Evolutionary conservation across 2,888 invertebrate species (phyloP).

Genomic region (Alviniconcha strummeri): DNA sequence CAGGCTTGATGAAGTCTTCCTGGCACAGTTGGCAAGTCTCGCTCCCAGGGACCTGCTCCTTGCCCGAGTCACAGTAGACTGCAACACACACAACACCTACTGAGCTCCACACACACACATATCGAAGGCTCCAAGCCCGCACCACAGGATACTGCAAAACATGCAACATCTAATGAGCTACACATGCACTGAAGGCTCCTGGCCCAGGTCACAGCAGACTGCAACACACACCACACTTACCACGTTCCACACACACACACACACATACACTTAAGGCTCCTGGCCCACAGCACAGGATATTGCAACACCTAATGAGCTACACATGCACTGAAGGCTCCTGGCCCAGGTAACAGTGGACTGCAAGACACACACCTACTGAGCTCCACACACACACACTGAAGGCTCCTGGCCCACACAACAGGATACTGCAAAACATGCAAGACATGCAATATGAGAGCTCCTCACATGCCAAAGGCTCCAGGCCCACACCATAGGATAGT

Average conservation of each 20-base stretch:
- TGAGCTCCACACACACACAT: too few relatives aligned
- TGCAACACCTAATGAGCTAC: background rate
- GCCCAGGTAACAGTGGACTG: conserved; percentile 33
- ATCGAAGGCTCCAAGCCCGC: too few relatives aligned
- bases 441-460: too few relatives aligned
- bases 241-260: too few relatives aligned
- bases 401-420: background rate
- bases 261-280: too few relatives aligned
- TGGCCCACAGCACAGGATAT: background rate
- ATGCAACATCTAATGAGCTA: background rate
- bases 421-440: background rate
- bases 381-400: too few relatives aligned
- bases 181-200: background rate
- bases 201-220: conserved; percentile 32
- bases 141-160: background rate
- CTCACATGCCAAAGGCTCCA: background rate
- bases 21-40: conserved; percentile 36
- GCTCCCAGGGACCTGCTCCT: conserved; percentile 23
- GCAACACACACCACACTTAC: background rate
- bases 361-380: background rate
- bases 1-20: conserved; percentile 37
- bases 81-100: background rate
- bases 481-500: conserved; percentile 32
- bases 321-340: background rate
- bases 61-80: conserved; percentile 34